A percentile compares a stretch with the other conserved stretches of the same genome.
Evolutionary conservation across 2,888 invertebrate genomes (phyloP).

Genomic region (Eueremaeus valkanovi): DNA sequence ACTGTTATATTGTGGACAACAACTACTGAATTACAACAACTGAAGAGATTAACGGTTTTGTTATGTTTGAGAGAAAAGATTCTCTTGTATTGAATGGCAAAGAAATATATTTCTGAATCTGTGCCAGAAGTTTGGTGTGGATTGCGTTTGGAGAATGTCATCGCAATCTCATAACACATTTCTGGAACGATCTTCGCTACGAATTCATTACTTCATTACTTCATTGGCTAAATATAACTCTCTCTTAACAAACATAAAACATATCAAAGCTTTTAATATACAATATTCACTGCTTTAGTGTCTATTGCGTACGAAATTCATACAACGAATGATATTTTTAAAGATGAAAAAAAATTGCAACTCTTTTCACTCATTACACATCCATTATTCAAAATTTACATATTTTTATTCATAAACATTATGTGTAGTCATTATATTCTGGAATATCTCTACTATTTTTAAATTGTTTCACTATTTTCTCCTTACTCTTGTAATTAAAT

Average conservation of each 20-base stretch:
- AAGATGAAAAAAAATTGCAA: no score
- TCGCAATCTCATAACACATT: background rate
- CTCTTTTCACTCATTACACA: no score
- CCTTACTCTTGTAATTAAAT: no score
- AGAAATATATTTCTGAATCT: background rate
- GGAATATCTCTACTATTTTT: no score
- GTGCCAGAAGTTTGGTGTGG: background rate
- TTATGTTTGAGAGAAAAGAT: background rate
- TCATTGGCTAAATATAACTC: background rate
- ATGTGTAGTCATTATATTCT: no score
- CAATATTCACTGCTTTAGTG: background rate
- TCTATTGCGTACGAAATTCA: background rate
- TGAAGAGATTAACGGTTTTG: background rate
- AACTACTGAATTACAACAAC: background rate
- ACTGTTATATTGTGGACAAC: background rate
- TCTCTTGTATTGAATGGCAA: background rate
- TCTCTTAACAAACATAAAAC: background rate
- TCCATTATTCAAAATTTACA: background rate
- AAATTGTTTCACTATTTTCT: no score
- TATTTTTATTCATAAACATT: no score
- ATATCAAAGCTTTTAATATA: background rate
- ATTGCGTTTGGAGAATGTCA: slow-evolving; percentile 25
- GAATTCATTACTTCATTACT: background rate
- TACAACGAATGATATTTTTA: no score
- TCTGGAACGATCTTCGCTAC: background rate